Evolutionary conservation across 2,113 vertebrate genomes (phyloP).

Genomic region (Chaetura pelagica): DNA sequence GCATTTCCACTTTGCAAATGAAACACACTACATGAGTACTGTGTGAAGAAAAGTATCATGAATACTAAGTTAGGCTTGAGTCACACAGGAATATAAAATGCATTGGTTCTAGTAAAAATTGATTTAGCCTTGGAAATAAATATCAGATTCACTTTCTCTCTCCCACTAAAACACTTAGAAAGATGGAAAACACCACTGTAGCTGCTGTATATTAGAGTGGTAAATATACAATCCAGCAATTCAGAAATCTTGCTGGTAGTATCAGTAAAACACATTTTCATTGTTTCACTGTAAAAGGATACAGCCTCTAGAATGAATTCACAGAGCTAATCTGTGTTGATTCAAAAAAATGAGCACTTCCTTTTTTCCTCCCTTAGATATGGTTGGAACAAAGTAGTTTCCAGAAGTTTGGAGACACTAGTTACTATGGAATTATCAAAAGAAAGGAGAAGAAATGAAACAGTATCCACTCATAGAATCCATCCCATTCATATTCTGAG

Average conservation of each 20-base stretch:
- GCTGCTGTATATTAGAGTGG: conserved; percentile 32
- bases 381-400: neutral
- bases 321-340: neutral
- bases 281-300: conserved; percentile 24
- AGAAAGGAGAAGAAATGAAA: neutral
- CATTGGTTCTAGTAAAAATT: conserved; percentile 70
- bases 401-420: neutral
- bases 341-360: neutral
- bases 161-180: conserved; percentile 34
- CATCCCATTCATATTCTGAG: neutral
- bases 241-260: neutral
- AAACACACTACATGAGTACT: neutral
- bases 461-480: neutral
- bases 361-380: neutral
- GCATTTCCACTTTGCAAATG: conserved; percentile 39
- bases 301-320: conserved; percentile 3
- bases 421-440: neutral
- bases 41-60: conserved; percentile 44
- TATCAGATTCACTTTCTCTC: conserved; percentile 60
- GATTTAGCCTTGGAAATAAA: conserved; percentile 67
- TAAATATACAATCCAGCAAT: conserved; percentile 34
- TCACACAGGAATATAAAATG: conserved; percentile 52
- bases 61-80: conserved; percentile 56
- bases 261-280: conserved; percentile 21
- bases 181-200: conserved; percentile 59